Evolutionary conservation across 2,888 invertebrate species (phyloP), one percentile per base, ranked within the genome.

Genomic region (Yponomeuta malinellus): DNA sequence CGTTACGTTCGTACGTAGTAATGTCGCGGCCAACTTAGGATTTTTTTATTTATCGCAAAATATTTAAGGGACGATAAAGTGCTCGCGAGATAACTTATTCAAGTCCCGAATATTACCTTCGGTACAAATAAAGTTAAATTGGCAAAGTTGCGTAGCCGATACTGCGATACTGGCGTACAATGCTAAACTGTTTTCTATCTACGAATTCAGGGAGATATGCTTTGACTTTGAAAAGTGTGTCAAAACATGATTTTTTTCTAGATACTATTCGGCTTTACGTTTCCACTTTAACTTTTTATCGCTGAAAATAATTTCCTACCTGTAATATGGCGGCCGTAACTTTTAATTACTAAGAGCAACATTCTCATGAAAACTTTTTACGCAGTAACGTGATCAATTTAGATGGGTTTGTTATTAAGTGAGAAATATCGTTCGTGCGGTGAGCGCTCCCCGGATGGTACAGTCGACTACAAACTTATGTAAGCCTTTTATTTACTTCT

Each of bases 71-170:
- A 77, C 79, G 80, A 79, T 80, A 82, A 84, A 83, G 82, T 80
- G 83, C 78, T 81, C 79, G 72, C 75, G 76, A 15, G 78, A 82
- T 84, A 89, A 90, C 83, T 89, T 87, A 81, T 85, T 81, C 83
- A 83, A 85, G 83, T 86, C 78, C 73, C 81, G 79, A 88, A 87
- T 89, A 89, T 88, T 83, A 81, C 78, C 75, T 74, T 59, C 81
- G 86, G 87, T 85, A 88, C 84, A 89, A 88, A 88, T 89, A 89
- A 91, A 91, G 90, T 91, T 91, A 91, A 91, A 91, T 91, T 91
- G 89, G 87, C 81, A 90, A 91, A 91, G 91, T 91, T 91, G 76
- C 73, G 52, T 69, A 73, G 73, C 74, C 74, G 75, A 69, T 77
- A 80, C 80, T 77, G 80, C 78, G 78, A 78, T 64, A 33, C 31